Conservation (phyloP, 2,888 invertebrate species). For the Tyria jacobaeae region DNA sequence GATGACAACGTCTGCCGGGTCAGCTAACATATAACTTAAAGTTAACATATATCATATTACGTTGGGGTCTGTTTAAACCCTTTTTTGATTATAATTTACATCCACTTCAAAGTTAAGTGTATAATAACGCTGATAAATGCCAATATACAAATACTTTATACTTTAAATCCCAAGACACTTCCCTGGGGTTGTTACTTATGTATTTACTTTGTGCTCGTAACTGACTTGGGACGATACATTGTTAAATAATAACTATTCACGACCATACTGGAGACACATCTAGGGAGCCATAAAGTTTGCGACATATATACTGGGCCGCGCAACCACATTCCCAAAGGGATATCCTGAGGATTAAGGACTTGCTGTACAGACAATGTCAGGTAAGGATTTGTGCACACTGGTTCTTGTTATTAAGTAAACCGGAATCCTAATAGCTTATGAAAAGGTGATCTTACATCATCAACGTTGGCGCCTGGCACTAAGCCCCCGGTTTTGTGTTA, state of each 20-base stretch:
- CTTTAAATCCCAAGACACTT: not conserved
- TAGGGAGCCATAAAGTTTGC: slow-evolving; percentile 38
- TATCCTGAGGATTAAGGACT: slow-evolving; percentile 30
- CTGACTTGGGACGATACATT: slow-evolving; percentile 6
- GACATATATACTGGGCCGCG: slow-evolving; percentile 23
- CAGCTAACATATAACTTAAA: too few species aligned
- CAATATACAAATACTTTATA: slow-evolving; percentile 4
- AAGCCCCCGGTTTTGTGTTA: slow-evolving; percentile 40
- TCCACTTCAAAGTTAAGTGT: too few species aligned
- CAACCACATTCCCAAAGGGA: slow-evolving; percentile 41
- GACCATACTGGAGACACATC: slow-evolving; percentile 26
- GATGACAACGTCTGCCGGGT: too few species aligned
- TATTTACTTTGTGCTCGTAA: not conserved
- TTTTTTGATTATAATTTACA: too few species aligned
- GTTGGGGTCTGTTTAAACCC: too few species aligned
- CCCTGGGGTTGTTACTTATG: not conserved
- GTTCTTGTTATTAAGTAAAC: slow-evolving; percentile 34
- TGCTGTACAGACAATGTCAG: slow-evolving; percentile 32
- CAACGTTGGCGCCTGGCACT: slow-evolving; percentile 32
- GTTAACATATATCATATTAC: too few species aligned
- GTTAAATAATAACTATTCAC: slow-evolving; percentile 37
- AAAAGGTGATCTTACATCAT: slow-evolving; percentile 16
- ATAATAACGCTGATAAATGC: not conserved
- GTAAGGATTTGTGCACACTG: slow-evolving; percentile 33
- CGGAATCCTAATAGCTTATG: slow-evolving; percentile 19